Conservation (phyloP, 2,888 invertebrate genomes). For the Meloe dianella region DNA sequence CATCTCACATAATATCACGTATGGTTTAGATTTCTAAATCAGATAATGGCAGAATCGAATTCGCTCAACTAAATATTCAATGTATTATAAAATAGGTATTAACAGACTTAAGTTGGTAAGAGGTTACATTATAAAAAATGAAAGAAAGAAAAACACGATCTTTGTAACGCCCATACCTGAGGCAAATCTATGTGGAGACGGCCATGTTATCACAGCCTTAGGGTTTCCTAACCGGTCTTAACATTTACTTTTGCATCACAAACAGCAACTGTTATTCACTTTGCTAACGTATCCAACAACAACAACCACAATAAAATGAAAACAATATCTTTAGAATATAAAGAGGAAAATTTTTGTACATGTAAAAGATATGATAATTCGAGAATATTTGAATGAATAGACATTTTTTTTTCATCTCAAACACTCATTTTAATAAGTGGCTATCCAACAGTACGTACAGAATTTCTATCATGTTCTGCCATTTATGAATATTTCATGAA, state of each 20-base stretch:
- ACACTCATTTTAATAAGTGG: no score
- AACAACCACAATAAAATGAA: background rate
- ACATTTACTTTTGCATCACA: slow-evolving; percentile 13
- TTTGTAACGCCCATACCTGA: slow-evolving; percentile 46
- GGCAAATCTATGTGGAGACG: slow-evolving; percentile 47
- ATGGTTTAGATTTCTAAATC: background rate
- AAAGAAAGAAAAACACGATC: background rate
- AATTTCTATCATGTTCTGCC: background rate
- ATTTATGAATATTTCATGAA: background rate
- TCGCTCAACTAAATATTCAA: slow-evolving; percentile 7
- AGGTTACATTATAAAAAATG: background rate
- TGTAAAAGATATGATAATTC: background rate
- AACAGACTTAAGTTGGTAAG: background rate
- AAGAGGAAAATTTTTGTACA: background rate
- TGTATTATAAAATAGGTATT: background rate
- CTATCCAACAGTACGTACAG: background rate
- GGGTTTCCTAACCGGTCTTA: slow-evolving; percentile 13
- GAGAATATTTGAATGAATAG: background rate
- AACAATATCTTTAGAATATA: background rate
- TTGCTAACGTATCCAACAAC: slow-evolving; percentile 27
- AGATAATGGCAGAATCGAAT: background rate
- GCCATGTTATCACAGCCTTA: slow-evolving; percentile 42
- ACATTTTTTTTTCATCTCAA: no score
- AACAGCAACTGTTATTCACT: slow-evolving; percentile 35
- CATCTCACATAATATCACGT: background rate